These are phyloP conservation scores for Gambusia affinis DNA, from an alignment of 2,113 vertebrate genomes.

Conservation along the genomic window DNA sequence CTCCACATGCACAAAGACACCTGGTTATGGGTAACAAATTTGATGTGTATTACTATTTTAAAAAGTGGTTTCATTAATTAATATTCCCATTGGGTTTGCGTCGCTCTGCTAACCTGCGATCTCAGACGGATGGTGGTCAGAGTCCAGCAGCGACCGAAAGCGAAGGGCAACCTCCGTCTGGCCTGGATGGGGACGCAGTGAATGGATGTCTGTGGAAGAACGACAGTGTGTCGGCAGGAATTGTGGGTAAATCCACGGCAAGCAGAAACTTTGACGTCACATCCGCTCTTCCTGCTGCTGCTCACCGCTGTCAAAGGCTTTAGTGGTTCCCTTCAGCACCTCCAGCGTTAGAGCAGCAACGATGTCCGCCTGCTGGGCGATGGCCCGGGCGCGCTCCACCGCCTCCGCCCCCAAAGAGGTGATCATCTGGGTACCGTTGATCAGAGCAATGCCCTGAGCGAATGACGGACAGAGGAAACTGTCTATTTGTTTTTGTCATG, in stretches of 20 bases:
- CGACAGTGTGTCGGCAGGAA: neutral
- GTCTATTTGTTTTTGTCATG: neutral
- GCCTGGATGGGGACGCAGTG: constrained; percentile 90
- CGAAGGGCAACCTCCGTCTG: constrained; percentile 93
- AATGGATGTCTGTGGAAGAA: constrained; percentile 87
- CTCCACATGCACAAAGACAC: neutral
- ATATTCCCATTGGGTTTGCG: neutral
- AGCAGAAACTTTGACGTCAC: neutral
- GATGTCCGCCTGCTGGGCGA: constrained; percentile 94
- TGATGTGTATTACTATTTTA: neutral
- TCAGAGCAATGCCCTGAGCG: constrained; percentile 91
- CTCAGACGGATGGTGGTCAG: constrained; percentile 96
- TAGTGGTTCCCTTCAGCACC: constrained; percentile 96
- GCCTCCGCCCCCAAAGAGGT: constrained; percentile 97
- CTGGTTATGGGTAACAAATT: neutral
- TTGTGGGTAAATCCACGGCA: neutral
- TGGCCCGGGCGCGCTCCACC: constrained; percentile 89
- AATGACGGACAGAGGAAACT: neutral
- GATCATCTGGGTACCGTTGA: constrained; percentile 99
- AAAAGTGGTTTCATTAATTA: neutral
- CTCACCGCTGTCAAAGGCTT: constrained; percentile 96
- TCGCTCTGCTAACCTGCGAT: constrained; percentile 87
- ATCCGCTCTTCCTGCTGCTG: neutral
- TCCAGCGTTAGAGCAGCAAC: constrained; percentile 94
- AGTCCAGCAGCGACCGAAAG: constrained; percentile 95